Evolutionary conservation across 2,113 vertebrate species (phyloP).

Genomic region (Forbesichthys papilliferus): DNA sequence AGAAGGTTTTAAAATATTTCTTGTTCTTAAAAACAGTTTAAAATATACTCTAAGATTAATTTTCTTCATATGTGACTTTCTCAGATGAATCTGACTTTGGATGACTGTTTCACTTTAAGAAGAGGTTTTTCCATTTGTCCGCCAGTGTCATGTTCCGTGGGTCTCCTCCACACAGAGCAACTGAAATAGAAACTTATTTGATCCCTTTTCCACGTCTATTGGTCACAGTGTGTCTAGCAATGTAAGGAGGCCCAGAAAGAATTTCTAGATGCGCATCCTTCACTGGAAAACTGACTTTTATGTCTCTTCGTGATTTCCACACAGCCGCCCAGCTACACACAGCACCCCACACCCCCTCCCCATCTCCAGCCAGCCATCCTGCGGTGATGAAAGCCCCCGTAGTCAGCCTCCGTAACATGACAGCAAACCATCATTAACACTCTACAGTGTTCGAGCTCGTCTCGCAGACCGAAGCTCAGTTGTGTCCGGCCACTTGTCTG

Average conservation of each 20-base stretch:
- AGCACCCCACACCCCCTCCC: background rate
- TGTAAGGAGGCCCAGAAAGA: conserved; percentile 9
- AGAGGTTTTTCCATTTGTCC: background rate
- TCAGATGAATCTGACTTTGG: background rate
- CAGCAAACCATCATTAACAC: conserved; percentile 65
- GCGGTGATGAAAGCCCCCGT: conserved; percentile 58
- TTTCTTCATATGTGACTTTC: background rate
- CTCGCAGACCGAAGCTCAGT: conserved; percentile 40
- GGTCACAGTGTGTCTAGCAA: conserved; percentile 15
- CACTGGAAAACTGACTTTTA: conserved; percentile 50
- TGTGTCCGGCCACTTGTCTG: conserved; percentile 27
- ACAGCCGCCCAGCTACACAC: no score
- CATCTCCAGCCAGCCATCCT: conserved; percentile 47
- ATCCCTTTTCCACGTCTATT: conserved; percentile 23
- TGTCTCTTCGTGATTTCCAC: conserved; percentile 47
- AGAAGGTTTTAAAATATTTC: no score
- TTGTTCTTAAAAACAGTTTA: no score
- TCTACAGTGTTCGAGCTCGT: conserved; percentile 34
- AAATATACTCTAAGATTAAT: no score
- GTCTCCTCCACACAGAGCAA: conserved; percentile 3
- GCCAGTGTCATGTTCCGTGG: conserved; percentile 11
- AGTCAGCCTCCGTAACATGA: conserved; percentile 55
- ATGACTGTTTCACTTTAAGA: no score
- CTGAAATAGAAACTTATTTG: conserved; percentile 7
- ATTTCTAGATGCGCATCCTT: conserved; percentile 27